Percentiles rank a stretch among this genome's conserved stretches.
phyloP scores from a whole-genome alignment of 2,113 vertebrate genomes.

The Eurypyga helias region DNA sequence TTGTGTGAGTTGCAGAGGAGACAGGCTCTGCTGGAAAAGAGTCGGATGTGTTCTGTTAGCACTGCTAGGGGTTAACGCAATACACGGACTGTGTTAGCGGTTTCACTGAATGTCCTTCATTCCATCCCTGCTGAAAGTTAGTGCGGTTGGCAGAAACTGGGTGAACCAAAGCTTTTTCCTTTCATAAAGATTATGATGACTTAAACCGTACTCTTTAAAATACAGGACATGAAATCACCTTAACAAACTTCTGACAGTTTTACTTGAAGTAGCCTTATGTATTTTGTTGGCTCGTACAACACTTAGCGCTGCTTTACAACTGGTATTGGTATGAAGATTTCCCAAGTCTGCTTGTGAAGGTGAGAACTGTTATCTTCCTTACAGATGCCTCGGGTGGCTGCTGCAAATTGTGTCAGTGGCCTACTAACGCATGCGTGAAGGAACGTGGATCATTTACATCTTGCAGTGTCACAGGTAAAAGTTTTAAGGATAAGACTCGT shows the following conservation, averaged over 20 bases:
- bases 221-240: neutral
- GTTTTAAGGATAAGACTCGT: neutral
- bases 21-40: neutral
- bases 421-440: rapidly evolving
- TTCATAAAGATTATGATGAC: neutral
- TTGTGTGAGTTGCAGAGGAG: neutral
- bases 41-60: neutral
- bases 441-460: neutral
- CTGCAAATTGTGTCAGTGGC: neutral
- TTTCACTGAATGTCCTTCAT: neutral
- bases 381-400: neutral
- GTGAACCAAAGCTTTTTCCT: neutral
- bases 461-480: neutral
- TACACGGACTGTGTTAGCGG: neutral
- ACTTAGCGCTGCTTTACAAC: neutral
- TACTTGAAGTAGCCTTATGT: neutral
- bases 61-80: neutral
- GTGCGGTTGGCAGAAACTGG: neutral
- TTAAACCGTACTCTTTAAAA: neutral
- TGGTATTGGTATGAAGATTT: neutral
- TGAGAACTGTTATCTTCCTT: neutral
- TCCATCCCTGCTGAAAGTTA: neutral
- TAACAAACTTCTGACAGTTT: neutral
- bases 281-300: neutral
- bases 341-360: neutral